phyloP scores from a whole-genome alignment of 2,888 invertebrate genomes.

The Julus scanicus region DNA sequence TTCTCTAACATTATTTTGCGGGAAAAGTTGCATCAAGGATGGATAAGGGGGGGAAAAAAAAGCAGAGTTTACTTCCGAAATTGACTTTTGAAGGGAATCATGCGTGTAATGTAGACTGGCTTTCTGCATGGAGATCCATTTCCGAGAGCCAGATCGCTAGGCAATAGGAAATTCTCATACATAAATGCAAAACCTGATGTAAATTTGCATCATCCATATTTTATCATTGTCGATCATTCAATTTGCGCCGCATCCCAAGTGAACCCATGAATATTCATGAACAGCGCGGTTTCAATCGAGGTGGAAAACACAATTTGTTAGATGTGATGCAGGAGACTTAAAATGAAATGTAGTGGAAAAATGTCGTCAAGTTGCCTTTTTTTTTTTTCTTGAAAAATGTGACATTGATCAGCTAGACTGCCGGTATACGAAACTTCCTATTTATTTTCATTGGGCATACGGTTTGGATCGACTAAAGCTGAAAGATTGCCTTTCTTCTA shows the following conservation, averaged over 20 bases:
- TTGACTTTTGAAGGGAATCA: conserved; percentile 18
- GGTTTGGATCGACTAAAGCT: not conserved
- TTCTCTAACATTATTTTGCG: not conserved
- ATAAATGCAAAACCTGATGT: conserved; percentile 40
- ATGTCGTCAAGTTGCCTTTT: conserved; percentile 38
- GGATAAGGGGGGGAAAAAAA: not conserved
- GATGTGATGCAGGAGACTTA: conserved; percentile 38
- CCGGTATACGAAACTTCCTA: not conserved
- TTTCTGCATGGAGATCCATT: conserved; percentile 12
- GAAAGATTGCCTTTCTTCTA: not conserved
- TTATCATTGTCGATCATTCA: conserved; percentile 47
- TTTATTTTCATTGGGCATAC: not conserved
- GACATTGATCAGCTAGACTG: conserved; percentile 18
- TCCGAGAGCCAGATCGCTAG: not conserved
- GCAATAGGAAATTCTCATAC: conserved; percentile 12
- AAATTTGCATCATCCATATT: conserved; percentile 47
- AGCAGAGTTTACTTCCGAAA: conserved; percentile 1
- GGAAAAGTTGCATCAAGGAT: not conserved
- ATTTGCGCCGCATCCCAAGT: conserved; percentile 43
- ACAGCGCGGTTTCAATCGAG: conserved; percentile 43
- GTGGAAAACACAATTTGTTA: conserved; percentile 47
- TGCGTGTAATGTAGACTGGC: conserved; percentile 40
- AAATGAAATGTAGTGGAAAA: conserved; percentile 45
- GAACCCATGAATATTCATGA: conserved; percentile 45
- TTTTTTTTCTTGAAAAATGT: conserved; percentile 9